Percentiles rank a stretch among this genome's conserved stretches.
phyloP scores from a whole-genome alignment of 1,140 invertebrate genomes.

The Papilio dardanus region DNA sequence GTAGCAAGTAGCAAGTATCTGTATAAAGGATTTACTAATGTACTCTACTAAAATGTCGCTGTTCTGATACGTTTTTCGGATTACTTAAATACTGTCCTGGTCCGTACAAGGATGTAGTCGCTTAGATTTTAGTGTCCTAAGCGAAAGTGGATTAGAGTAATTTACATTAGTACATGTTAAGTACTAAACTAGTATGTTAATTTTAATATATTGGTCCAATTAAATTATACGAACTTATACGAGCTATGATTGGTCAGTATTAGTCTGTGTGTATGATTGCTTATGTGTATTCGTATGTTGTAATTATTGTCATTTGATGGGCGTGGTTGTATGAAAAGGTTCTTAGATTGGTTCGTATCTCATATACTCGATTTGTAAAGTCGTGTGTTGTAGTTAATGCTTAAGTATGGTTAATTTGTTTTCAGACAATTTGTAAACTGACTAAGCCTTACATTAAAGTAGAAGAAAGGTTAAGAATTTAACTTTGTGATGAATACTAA shows the following conservation, averaged over 20 bases:
- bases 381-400: constrained; percentile 49
- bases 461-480: too few relatives aligned
- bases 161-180: constrained; percentile 19
- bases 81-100: too few relatives aligned
- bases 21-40: too few relatives aligned
- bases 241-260: constrained; percentile 35
- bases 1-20: too few relatives aligned
- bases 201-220: not conserved
- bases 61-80: too few relatives aligned
- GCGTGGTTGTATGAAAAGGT: constrained; percentile 53
- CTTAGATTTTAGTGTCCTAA: too few relatives aligned
- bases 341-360: constrained; percentile 56
- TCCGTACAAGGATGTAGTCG: too few relatives aligned
- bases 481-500: too few relatives aligned
- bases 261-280: constrained; percentile 42
- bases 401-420: constrained; percentile 17
- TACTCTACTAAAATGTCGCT: too few relatives aligned
- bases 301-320: constrained; percentile 69
- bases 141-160: too few relatives aligned
- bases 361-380: constrained; percentile 43
- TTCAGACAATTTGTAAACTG: constrained; percentile 8
- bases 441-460: too few relatives aligned
- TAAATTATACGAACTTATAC: not conserved
- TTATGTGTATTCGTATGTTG: constrained; percentile 47
- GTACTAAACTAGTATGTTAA: not conserved